Conservation (phyloP, 2,888 invertebrate species). For the Phragmatobia fuliginosa region DNA sequence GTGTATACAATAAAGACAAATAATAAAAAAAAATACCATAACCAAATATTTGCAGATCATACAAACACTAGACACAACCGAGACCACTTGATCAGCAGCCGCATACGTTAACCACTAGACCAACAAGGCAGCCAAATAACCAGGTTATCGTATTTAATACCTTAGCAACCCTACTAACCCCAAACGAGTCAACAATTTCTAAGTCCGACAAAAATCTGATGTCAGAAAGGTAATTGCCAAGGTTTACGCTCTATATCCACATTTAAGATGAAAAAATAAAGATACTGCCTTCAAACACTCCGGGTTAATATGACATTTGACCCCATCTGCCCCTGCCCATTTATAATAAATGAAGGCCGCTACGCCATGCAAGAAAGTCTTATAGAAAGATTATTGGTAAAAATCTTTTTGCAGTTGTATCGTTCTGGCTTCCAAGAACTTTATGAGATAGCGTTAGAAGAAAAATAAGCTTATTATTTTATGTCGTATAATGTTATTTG, state of each 20-base stretch:
- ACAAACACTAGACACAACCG: no score
- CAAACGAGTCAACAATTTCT: background rate
- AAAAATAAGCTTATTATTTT: slow-evolving; percentile 21
- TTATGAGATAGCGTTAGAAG: slow-evolving; percentile 46
- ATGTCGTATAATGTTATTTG: background rate
- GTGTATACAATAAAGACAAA: no score
- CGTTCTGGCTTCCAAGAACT: slow-evolving; percentile 14
- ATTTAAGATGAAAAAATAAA: slow-evolving; percentile 4
- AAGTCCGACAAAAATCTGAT: background rate
- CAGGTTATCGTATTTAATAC: background rate
- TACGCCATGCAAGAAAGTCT: slow-evolving; percentile 23
- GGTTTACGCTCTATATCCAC: background rate
- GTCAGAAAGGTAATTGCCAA: background rate
- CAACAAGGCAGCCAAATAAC: no score
- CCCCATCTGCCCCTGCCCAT: slow-evolving; percentile 9
- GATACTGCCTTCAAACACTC: background rate
- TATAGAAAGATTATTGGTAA: slow-evolving; percentile 59
- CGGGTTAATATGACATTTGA: slow-evolving; percentile 1
- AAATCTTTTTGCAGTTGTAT: slow-evolving; percentile 42
- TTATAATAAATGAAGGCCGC: slow-evolving; percentile 15
- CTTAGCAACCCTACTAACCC: background rate
- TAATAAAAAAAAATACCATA: no score
- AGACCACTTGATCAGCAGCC: no score
- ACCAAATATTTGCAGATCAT: no score
- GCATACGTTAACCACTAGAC: no score